Conservation (phyloP, 2,888 invertebrate species). For the Megalurothrips usitatus region DNA sequence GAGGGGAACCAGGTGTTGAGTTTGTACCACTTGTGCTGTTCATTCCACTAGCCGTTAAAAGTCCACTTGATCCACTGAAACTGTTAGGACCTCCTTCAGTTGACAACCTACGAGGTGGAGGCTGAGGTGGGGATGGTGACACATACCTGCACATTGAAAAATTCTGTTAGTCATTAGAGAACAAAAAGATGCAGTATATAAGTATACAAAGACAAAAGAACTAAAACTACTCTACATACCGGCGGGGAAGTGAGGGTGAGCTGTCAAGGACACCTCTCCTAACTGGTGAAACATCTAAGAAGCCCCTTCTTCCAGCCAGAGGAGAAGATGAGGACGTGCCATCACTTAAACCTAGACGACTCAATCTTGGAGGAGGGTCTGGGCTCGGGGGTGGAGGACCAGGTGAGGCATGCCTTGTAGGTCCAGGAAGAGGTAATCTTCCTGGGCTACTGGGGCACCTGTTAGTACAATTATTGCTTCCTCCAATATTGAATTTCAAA, state of each 20-base stretch:
- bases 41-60: not conserved
- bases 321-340: slow-evolving; percentile 49
- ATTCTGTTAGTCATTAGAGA: not conserved
- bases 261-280: slow-evolving; percentile 41
- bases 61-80: not conserved
- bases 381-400: slow-evolving; percentile 48
- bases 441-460: slow-evolving; percentile 34
- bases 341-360: slow-evolving; percentile 40
- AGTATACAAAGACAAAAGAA: not conserved
- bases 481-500: slow-evolving; percentile 70
- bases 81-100: not conserved
- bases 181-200: not conserved
- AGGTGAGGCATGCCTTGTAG: slow-evolving; percentile 38
- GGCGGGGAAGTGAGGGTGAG: slow-evolving; percentile 54
- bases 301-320: slow-evolving; percentile 51
- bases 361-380: slow-evolving; percentile 55
- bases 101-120: slow-evolving; percentile 59
- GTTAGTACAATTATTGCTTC: slow-evolving; percentile 36
- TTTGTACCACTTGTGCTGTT: slow-evolving; percentile 50
- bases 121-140: slow-evolving; percentile 58
- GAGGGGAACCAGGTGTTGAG: slow-evolving; percentile 66
- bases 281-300: slow-evolving; percentile 50
- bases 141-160: slow-evolving; percentile 49
- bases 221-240: slow-evolving; percentile 44
- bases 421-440: slow-evolving; percentile 44